Conservation (phyloP, 1,140 invertebrate species). For the Yoshiicerus persimilis region DNA sequence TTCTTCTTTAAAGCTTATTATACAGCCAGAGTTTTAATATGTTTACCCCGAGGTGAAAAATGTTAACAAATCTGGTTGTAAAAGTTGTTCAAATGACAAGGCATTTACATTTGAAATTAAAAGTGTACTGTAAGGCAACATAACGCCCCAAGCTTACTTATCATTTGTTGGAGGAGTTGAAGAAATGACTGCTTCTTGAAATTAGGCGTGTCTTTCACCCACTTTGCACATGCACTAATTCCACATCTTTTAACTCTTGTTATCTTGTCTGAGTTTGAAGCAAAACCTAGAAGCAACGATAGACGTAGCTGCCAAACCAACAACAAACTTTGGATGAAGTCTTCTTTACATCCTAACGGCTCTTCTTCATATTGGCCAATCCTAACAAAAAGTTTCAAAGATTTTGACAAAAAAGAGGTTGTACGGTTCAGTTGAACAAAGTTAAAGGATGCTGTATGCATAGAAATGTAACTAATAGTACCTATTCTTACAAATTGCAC, state of each 20-base stretch:
- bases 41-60: background rate
- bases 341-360: background rate
- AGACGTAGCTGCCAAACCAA: background rate
- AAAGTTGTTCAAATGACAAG: background rate
- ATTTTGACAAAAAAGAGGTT: background rate
- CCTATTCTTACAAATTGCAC: too few species aligned
- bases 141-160: background rate
- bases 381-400: background rate
- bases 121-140: background rate
- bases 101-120: background rate
- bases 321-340: background rate
- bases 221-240: background rate
- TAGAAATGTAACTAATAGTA: background rate
- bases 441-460: background rate
- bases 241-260: background rate
- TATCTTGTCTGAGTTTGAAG: background rate
- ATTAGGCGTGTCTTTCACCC: background rate
- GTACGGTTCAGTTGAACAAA: background rate
- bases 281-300: background rate
- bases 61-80: background rate
- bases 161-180: background rate
- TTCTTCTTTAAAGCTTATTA: background rate
- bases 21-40: background rate
- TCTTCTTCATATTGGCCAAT: background rate
- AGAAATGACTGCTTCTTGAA: background rate